Evolutionary conservation across 2,888 invertebrate species (phyloP).

Genomic region (Caenorhabditis sp.): DNA sequence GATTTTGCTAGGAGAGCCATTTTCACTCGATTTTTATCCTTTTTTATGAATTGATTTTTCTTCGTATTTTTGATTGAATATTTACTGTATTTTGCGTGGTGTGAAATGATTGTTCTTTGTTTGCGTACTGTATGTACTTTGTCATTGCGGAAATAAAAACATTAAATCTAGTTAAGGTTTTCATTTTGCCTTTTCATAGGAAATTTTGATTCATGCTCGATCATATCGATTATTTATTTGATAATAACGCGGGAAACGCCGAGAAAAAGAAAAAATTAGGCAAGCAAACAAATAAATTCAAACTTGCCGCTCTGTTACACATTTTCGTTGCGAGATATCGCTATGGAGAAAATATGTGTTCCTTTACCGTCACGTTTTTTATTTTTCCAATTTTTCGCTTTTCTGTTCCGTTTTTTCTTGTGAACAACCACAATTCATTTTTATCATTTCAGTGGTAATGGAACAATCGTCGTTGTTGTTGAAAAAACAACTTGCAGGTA

Average conservation of each 20-base stretch:
- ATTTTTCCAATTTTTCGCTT: background rate
- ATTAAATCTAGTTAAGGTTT: too few relatives aligned
- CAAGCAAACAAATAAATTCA: background rate
- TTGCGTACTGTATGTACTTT: too few relatives aligned
- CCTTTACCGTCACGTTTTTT: background rate
- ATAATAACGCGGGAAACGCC: background rate
- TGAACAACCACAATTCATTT: background rate
- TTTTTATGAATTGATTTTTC: constrained; percentile 18
- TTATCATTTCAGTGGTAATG: constrained; percentile 13
- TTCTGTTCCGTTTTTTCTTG: background rate
- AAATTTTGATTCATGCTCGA: too few relatives aligned
- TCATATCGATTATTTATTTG: too few relatives aligned
- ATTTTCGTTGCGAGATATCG: background rate
- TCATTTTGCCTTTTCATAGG: too few relatives aligned
- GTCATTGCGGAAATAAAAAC: too few relatives aligned
- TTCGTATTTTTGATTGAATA: background rate
- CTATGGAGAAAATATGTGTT: background rate
- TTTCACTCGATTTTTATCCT: background rate
- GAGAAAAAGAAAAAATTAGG: background rate
- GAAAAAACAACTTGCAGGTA: constrained; percentile 64
- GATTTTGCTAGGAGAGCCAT: constrained; percentile 37
- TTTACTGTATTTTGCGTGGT: constrained; percentile 2
- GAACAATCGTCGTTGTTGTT: constrained; percentile 62
- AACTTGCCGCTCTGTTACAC: background rate
- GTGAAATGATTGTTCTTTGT: constrained; percentile 4